A percentile compares a stretch with the other conserved stretches of the same genome.
These are phyloP conservation scores for Scotopteryx bipunctaria DNA, from an alignment of 2,888 invertebrate genomes.

Conservation along the genomic window DNA sequence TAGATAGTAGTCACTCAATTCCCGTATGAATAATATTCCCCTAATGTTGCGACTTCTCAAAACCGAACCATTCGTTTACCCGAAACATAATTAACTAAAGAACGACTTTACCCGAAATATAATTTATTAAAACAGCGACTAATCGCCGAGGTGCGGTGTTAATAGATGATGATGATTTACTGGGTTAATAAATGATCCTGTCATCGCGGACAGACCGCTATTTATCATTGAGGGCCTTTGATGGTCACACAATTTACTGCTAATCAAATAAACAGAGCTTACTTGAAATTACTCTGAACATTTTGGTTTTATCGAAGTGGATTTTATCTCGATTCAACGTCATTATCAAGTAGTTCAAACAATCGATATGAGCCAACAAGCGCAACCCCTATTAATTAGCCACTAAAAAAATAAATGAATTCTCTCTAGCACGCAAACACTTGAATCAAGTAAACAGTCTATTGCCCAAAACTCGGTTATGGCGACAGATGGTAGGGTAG, in stretches of 20 bases:
- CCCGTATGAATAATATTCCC: neutral
- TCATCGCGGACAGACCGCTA: conserved; percentile 65
- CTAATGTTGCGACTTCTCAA: conserved; percentile 1
- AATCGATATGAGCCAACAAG: conserved; percentile 3
- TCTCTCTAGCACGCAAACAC: conserved; percentile 42
- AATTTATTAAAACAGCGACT: conserved; percentile 33
- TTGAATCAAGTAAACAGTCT: conserved; percentile 52
- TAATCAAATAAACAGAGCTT: conserved; percentile 5
- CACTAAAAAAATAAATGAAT: conserved; percentile 44
- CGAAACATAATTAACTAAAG: conserved; percentile 25
- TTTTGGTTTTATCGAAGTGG: no score
- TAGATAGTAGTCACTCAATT: neutral
- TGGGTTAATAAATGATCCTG: conserved; percentile 68
- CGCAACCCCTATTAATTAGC: conserved; percentile 29
- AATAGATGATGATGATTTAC: conserved; percentile 59
- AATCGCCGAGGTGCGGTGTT: conserved; percentile 48
- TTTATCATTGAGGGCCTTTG: conserved; percentile 51
- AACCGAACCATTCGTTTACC: conserved; percentile 14
- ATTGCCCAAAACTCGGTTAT: conserved; percentile 40
- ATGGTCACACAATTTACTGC: conserved; percentile 19
- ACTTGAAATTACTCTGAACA: no score
- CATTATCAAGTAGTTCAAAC: conserved; percentile 5
- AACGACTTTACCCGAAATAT: conserved; percentile 23
- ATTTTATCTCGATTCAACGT: no score
- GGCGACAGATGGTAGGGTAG: conserved; percentile 69